Conservation (phyloP, 1,140 invertebrate genomes). For the Coptotermes formosanus region DNA sequence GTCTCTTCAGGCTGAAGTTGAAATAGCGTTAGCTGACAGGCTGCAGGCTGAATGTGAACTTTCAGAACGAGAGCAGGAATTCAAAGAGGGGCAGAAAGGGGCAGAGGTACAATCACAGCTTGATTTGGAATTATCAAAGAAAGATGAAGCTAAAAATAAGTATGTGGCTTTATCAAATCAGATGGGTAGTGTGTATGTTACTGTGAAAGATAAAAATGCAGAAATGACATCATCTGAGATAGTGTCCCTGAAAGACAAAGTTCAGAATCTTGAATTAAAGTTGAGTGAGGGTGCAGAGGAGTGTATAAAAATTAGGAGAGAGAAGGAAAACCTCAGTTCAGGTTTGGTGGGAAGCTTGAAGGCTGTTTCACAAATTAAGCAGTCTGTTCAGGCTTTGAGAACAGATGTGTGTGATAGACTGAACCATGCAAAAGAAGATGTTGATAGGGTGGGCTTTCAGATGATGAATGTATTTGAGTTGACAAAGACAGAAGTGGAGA, state of each 20-base stretch:
- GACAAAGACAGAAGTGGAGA: not conserved
- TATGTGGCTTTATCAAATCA: not conserved
- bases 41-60: not conserved
- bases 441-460: not conserved
- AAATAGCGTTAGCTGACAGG: not conserved
- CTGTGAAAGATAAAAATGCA: not conserved
- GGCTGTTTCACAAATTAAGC: not conserved
- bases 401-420: constrained; percentile 46
- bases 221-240: not conserved
- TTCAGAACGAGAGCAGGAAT: not conserved
- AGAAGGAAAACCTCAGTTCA: not conserved
- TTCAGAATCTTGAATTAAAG: not conserved
- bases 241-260: not conserved
- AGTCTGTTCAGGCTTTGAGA: not conserved
- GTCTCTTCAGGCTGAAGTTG: not conserved
- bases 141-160: not conserved
- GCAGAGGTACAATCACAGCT: not conserved
- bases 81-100: not conserved
- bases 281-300: not conserved
- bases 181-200: not conserved
- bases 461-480: not conserved
- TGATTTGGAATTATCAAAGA: not conserved
- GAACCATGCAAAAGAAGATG: constrained; percentile 47
- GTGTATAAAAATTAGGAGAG: not conserved
- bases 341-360: not conserved